Evolutionary conservation across 2,888 invertebrate species (phyloP).

Genomic region (Scaptomyza flava): DNA sequence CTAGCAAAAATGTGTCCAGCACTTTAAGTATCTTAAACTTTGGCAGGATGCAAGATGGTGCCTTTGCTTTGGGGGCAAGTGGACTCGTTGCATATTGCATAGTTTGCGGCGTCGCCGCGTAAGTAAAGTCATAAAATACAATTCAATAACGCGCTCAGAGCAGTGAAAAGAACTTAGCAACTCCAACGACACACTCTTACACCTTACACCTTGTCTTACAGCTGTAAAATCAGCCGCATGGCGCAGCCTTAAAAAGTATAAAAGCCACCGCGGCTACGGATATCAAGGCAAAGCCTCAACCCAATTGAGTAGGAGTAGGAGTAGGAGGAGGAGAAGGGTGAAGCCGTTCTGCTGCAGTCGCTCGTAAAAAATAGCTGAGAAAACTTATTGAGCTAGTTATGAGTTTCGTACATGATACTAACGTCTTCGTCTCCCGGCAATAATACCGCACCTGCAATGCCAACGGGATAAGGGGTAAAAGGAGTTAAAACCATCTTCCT

Average conservation of each 20-base stretch:
- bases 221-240: slow-evolving; percentile 73
- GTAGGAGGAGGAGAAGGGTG: slow-evolving; percentile 14
- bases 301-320: slow-evolving; percentile 7
- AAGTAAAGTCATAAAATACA: slow-evolving; percentile 75
- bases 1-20: slow-evolving; percentile 13
- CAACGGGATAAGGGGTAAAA: not conserved
- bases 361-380: slow-evolving; percentile 76
- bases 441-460: slow-evolving; percentile 60
- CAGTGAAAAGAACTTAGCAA: slow-evolving; percentile 41
- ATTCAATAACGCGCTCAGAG: slow-evolving; percentile 72
- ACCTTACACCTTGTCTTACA: slow-evolving; percentile 64
- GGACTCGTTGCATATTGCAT: slow-evolving; percentile 59
- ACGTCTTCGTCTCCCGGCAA: slow-evolving; percentile 60
- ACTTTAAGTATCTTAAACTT: slow-evolving; percentile 68
- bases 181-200: slow-evolving; percentile 21
- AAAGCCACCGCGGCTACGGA: slow-evolving; percentile 9
- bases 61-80: not conserved
- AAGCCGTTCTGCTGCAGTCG: slow-evolving; percentile 37
- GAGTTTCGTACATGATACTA: slow-evolving; percentile 78
- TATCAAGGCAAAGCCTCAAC: slow-evolving; percentile 5
- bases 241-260: slow-evolving; percentile 67
- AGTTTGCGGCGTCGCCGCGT: slow-evolving; percentile 53
- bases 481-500: slow-evolving; percentile 32
- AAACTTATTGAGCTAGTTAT: slow-evolving; percentile 80
- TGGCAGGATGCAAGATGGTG: slow-evolving; percentile 3